phyloP scores from a whole-genome alignment of 2,888 invertebrate genomes.

The Tortricodes alternella region DNA sequence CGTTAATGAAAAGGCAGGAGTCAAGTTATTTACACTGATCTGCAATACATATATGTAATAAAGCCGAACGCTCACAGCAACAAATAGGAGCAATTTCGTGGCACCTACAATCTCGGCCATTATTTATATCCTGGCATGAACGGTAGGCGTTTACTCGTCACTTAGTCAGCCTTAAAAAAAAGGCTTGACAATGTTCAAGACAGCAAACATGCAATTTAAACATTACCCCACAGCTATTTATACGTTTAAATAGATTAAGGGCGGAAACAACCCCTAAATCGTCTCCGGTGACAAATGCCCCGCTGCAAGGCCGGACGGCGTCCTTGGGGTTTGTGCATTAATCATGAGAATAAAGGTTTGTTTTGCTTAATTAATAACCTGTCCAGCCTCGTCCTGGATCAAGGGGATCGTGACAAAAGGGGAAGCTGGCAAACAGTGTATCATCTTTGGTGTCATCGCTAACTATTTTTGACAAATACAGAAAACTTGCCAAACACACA shows the following conservation, averaged over 20 bases:
- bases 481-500: not conserved
- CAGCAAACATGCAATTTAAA: conserved; percentile 36
- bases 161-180: conserved; percentile 19
- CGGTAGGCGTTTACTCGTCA: conserved; percentile 8
- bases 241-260: conserved; percentile 26
- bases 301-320: conserved; percentile 34
- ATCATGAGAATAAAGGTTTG: conserved; percentile 48
- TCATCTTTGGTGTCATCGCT: too few species aligned
- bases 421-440: not conserved
- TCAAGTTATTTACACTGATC: too few species aligned
- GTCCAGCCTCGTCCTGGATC: conserved; percentile 10
- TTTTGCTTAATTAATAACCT: conserved; percentile 36
- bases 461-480: not conserved
- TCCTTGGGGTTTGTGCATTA: conserved; percentile 54
- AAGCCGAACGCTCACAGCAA: too few species aligned
- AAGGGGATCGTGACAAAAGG: conserved; percentile 27
- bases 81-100: not conserved
- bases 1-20: too few species aligned
- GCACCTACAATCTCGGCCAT: not conserved
- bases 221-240: conserved; percentile 35
- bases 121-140: conserved; percentile 1
- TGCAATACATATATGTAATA: too few species aligned
- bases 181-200: conserved; percentile 27
- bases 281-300: conserved; percentile 40
- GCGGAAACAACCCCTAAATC: conserved; percentile 33